Base-by-base conservation (phyloP, 2,888 invertebrate genomes). In the Entomobrya multifasciata region DNA sequence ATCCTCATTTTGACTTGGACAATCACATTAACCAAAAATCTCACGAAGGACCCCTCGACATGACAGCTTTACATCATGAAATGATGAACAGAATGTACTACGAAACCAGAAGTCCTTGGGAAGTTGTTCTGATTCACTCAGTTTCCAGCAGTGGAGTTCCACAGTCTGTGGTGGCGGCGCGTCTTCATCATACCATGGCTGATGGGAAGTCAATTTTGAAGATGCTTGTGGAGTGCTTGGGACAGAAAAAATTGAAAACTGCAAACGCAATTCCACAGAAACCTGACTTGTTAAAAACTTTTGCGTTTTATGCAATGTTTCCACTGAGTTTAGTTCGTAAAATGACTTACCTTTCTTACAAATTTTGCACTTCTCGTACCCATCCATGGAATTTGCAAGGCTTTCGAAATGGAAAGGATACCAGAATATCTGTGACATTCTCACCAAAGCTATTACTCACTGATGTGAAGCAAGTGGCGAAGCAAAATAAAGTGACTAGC, bases 151-250 rank as follows among this genome's bases (percentile, higher is more conserved):
- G n/a, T n/a, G n/a, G n/a, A n/a, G n/a, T n/a, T n/a, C n/a, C 6
- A 49, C 5, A 27, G 15, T 72, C 76, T 6, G 11, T 83, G 8
- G 17, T 83, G 0, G 52, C 44, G 11, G 62, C 47, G 8, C 20
- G 76, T 4, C 22, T 5, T 20, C 83, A 83, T 49, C 83, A 83
- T 30, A 47, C 20, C n/a, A 62, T 76, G 10, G 65, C 57, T 1
- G 83, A 83, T 15, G 72, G 60, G 0, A 60, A 49, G 11, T 76
- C 76, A 13, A 36, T 41, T 6, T 25, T 83, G 10, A 83, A 83
- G 36, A 41, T 83, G 1, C 10, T 83, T 27, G 76, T 83, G 20
- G 83, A 83, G 47, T 74, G 62, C 22, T 49, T 83, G n/a, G 83
- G 76, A 27, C 47, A 76, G 52, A 83, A 83, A 17, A 17, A 15